Evolutionary conservation across 2,888 invertebrate genomes (phyloP), one percentile per base, ranked within the genome.

Genomic region (Hypomecis punctinalis): DNA sequence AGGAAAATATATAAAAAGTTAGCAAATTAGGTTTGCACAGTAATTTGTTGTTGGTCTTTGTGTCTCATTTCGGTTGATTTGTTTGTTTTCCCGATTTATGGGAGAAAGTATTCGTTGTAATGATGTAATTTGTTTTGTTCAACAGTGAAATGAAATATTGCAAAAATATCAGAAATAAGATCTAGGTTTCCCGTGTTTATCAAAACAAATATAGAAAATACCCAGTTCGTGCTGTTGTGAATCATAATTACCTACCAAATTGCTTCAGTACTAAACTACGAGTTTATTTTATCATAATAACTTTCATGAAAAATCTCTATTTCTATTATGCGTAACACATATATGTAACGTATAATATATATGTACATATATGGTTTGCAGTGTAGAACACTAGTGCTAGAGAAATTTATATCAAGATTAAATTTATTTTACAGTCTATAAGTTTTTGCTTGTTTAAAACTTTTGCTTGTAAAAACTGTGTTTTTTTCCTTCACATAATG

Each of bases 1-100:
- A 85, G 86, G 88, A 85, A 86, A 85, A 90, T 89, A 91, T 90
- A 90, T 90, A 90, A 91, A 90, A 92, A 92, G 86, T 93, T 93
- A 72, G 84, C 83, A 85, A 89, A 91, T 92, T 89, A 91, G 83
- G 81, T 81, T 80, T 76, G 83, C 80, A 79, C 76, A 79, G 83
- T 88, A 81, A 86, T 84, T 84, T 86, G 85, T 86, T 84, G 79
- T 80, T 82, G 76, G 73, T 75, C 72, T 76, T 77, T 76, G 77
- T 78, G 77, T 77, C 78, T 84, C 79, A 75, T 82, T 81, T 77
- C 69, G 78, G 68, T 76, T 84, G 85, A 85, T 85, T 85, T 85
- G 84, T 84, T 84, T 85, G 84, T 78, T 77, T 76, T 67, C 74
- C 69, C 70, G 74, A 83, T 81, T 85, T 81, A 84, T 80, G 75